These are phyloP conservation scores for Perodicticus potto DNA, from an alignment of 2,797 vertebrate species.

Conservation along the genomic window DNA sequence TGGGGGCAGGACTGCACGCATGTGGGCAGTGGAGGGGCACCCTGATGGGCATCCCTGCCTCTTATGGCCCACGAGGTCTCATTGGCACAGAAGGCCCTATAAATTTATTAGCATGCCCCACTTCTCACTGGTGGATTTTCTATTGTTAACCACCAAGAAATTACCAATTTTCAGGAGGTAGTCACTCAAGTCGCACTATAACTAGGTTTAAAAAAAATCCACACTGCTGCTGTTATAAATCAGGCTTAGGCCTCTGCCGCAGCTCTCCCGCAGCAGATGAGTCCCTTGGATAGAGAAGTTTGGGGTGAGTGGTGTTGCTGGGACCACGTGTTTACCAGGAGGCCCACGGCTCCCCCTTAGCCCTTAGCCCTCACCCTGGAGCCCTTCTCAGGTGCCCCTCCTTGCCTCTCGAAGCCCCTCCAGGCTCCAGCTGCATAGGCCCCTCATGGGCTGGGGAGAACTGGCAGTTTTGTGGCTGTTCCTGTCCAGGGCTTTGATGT, in stretches of 20 bases:
- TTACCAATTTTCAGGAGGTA: constrained; percentile 88
- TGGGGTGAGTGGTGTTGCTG: not conserved
- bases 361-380: not conserved
- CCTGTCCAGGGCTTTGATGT: constrained; percentile 77
- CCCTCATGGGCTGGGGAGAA: not conserved
- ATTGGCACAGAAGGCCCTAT: constrained; percentile 88
- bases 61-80: constrained; percentile 82
- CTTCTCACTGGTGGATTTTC: constrained; percentile 82
- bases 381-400: constrained; percentile 1
- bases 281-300: not conserved
- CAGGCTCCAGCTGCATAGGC: constrained; percentile 70
- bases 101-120: constrained; percentile 86
- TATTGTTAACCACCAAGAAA: constrained; percentile 87
- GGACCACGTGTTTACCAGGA: not conserved
- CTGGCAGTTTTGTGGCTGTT: constrained; percentile 60
- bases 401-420: not conserved
- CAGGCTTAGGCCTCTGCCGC: constrained; percentile 20
- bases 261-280: not conserved
- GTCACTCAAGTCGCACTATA: constrained; percentile 84
- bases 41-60: constrained; percentile 79
- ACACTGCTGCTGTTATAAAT: constrained; percentile 58
- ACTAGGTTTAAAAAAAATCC: constrained; percentile 76
- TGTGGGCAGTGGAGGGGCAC: constrained; percentile 70
- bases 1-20: constrained; percentile 78
- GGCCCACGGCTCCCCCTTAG: not conserved